Evolutionary conservation across 1,140 invertebrate species (phyloP).

Genomic region (Drosophila pectinifera): DNA sequence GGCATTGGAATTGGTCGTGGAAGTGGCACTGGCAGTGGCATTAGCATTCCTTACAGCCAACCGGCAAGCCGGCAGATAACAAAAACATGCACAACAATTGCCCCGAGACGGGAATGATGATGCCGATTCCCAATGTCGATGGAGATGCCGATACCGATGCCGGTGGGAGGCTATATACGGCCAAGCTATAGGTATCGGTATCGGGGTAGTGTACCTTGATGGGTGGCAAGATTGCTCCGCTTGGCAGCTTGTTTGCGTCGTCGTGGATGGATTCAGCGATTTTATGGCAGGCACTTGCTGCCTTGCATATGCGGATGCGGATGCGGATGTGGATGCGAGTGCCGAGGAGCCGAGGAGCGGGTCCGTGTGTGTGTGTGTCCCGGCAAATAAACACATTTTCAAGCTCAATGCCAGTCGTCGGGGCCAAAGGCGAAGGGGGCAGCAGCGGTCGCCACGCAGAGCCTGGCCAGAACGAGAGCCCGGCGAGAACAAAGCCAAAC

Average conservation of each 20-base stretch:
- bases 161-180: slow-evolving; percentile 17
- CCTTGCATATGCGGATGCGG: slow-evolving; percentile 26
- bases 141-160: slow-evolving; percentile 3
- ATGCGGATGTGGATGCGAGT: slow-evolving; percentile 15
- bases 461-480: no score
- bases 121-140: slow-evolving; percentile 27
- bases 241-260: slow-evolving; percentile 63
- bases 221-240: slow-evolving; percentile 38
- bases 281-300: slow-evolving; percentile 79
- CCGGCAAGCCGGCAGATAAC: slow-evolving; percentile 64
- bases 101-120: slow-evolving; percentile 56
- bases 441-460: slow-evolving; percentile 32
- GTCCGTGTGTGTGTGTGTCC: slow-evolving; percentile 26
- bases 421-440: slow-evolving; percentile 46
- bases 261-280: slow-evolving; percentile 76
- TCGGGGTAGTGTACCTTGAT: not conserved
- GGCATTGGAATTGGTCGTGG: slow-evolving; percentile 29
- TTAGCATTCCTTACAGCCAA: slow-evolving; percentile 81
- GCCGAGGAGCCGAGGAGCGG: not conserved
- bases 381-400: slow-evolving; percentile 79
- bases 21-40: no score
- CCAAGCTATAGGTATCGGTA: not conserved
- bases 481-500: slow-evolving; percentile 73
- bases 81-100: slow-evolving; percentile 81
- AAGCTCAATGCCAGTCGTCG: slow-evolving; percentile 73